Evolutionary conservation across 2,113 vertebrate species (phyloP).

Genomic region (Puntigrus tetrazona): DNA sequence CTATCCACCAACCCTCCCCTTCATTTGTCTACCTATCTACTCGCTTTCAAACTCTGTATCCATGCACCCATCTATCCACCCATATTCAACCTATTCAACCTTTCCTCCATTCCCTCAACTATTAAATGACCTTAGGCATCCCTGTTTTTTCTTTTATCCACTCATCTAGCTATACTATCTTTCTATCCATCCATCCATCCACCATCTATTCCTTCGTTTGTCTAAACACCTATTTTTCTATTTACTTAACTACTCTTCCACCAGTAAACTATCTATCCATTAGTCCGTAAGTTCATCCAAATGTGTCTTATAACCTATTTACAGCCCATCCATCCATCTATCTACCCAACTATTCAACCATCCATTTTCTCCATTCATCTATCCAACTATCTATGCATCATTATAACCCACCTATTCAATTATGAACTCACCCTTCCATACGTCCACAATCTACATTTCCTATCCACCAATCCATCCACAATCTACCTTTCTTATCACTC

Average conservation of each 20-base stretch:
- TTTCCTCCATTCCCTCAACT: no score
- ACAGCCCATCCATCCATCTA: no score
- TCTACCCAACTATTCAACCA: background rate
- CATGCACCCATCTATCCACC: no score
- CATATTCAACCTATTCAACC: no score
- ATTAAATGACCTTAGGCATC: no score
- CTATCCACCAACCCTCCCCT: no score
- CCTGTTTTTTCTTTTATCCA: background rate
- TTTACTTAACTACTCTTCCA: background rate
- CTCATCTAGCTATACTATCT: no score
- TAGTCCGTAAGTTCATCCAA: no score
- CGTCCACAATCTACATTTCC: background rate
- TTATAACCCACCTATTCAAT: background rate
- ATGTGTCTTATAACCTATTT: no score
- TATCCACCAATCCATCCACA: background rate
- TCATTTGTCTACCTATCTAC: no score
- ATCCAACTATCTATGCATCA: background rate
- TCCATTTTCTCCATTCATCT: background rate
- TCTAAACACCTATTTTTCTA: background rate
- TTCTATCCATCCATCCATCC: background rate
- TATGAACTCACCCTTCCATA: no score
- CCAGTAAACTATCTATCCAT: background rate
- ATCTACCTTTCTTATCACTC: background rate
- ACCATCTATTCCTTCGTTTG: background rate
- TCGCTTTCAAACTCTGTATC: no score